Percentiles rank a stretch among this genome's conserved stretches.
phyloP scores from a whole-genome alignment of 2,113 vertebrate species.

The Psilopogon haemacephalus region DNA sequence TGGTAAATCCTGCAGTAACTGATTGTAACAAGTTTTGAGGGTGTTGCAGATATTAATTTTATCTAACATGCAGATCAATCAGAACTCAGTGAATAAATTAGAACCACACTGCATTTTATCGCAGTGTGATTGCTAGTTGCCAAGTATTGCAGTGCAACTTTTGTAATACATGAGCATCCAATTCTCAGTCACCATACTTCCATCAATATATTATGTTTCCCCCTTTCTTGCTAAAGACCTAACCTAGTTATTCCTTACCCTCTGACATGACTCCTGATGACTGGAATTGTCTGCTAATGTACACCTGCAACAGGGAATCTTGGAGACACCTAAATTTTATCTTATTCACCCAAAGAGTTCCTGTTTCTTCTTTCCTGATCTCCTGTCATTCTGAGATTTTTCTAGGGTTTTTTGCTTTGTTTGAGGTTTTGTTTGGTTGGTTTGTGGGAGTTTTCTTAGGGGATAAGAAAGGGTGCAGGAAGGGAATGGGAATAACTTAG shows the following conservation, averaged over 20 bases:
- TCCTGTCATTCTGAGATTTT: background rate
- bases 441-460: background rate
- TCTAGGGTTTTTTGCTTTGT: accelerated
- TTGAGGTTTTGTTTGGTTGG: background rate
- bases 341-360: background rate
- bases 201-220: background rate
- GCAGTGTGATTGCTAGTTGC: background rate
- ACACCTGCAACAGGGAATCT: background rate
- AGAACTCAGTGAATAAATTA: background rate
- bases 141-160: background rate
- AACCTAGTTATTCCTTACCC: background rate
- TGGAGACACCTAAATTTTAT: background rate
- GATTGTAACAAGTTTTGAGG: background rate
- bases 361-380: background rate
- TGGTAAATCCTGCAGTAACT: background rate
- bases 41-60: background rate
- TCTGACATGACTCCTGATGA: background rate
- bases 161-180: background rate
- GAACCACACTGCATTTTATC: background rate
- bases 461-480: background rate
- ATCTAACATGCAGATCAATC: background rate
- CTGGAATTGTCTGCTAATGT: background rate
- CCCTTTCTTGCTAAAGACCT: background rate
- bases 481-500: background rate
- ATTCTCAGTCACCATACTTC: background rate